A percentile compares a stretch with the other conserved stretches of the same genome.
phyloP scores from a whole-genome alignment of 2,888 invertebrate species.

The Salticus scenicus region DNA sequence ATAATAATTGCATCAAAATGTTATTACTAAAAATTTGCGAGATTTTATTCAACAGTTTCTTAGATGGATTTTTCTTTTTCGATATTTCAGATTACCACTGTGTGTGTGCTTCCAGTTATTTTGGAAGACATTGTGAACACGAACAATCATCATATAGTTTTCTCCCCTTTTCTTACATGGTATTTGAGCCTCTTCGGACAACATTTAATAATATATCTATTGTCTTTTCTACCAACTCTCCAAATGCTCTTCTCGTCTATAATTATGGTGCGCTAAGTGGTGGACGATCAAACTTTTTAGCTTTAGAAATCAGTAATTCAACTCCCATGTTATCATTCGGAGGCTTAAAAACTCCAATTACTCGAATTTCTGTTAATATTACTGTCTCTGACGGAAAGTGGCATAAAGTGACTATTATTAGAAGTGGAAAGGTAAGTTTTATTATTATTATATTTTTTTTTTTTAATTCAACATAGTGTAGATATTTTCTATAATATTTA shows the following conservation, averaged over 20 bases:
- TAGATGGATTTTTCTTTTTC: no score
- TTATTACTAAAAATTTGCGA: no score
- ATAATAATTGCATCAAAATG: no score
- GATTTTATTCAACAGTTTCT: no score
- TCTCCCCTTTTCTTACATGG: slow-evolving; percentile 90
- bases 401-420: slow-evolving; percentile 92
- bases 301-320: slow-evolving; percentile 90
- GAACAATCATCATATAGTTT: slow-evolving; percentile 92
- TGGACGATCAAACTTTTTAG: slow-evolving; percentile 93
- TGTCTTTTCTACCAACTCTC: slow-evolving; percentile 87
- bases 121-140: slow-evolving; percentile 95
- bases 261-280: slow-evolving; percentile 92
- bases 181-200: slow-evolving; percentile 88
- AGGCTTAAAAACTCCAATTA: slow-evolving; percentile 87
- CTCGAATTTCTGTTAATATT: slow-evolving; percentile 84
- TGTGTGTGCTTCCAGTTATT: slow-evolving; percentile 88
- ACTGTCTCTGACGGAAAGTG: slow-evolving; percentile 90
- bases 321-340: slow-evolving; percentile 92
- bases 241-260: slow-evolving; percentile 90
- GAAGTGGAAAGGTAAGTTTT: slow-evolving; percentile 89
- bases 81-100: slow-evolving; percentile 82
- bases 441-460: not conserved
- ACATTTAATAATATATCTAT: slow-evolving; percentile 93
- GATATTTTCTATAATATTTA: no score
- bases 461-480: no score